Base-by-base conservation (phyloP, 2,888 invertebrate species). In the Parnassius glacialis region DNA sequence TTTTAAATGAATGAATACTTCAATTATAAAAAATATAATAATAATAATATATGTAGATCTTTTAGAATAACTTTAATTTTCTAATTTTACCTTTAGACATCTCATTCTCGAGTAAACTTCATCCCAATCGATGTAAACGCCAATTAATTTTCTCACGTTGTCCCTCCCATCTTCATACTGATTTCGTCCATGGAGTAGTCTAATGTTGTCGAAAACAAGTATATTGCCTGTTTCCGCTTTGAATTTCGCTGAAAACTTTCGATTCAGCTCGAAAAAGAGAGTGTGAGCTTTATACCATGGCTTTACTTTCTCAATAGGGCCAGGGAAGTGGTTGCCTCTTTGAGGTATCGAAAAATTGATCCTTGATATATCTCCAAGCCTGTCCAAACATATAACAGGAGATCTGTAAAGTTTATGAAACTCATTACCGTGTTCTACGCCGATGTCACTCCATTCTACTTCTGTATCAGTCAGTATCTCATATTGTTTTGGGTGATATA, bases 101-200 rank as follows among this genome's bases (percentile, higher is more conserved):
- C 94, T 82, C 61, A 93, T 80, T 66, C 93, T 90, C 1, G 95
- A 96, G 74, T 94, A 94, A 67, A 96, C 92, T 74, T 95, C 94
- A 80, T 96, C 96, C 96, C 96, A 96, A 77, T 95, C 95, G 10
- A 96, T 79, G 76, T 96, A 96, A 55, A 94, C 94, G 10, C 96
- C 96, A 64, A 95, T 93, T n/a, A 96, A 83, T 71, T 94, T 93
- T 59, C 96, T 82, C 0, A 87, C 80, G 77, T 93, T 93, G 9
- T 76, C 70, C 11, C 80, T 80, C 10, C 80, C 86, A 67, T 94
- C 94, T 74, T 92, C 92, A 79, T 95, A 96, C 3, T 92, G 93
- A 54, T 92, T 93, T 61, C 96, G 88, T 0, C 96, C 96, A 74
- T 96, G 96, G 5, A 96, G 79, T 57, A 95, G 79, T 59, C 96